Percentiles rank a stretch among this genome's conserved stretches.
Conservation (phyloP, 92 coral and sea anemone genomes). For the Nematostella vectensis region DNA sequence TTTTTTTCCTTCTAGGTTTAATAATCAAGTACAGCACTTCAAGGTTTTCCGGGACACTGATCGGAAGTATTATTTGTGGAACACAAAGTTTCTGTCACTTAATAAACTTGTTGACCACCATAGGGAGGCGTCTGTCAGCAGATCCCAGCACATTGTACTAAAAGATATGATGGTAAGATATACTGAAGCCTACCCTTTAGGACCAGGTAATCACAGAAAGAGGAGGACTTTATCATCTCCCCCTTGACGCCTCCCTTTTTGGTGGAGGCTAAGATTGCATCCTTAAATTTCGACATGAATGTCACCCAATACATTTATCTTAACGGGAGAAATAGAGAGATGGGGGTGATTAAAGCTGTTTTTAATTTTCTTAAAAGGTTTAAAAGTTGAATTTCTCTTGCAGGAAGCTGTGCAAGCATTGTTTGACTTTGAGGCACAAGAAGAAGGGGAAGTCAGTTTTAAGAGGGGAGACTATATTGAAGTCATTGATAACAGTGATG, state of each 20-base stretch:
- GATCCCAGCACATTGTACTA: slow-evolving; percentile 62
- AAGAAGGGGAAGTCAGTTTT: slow-evolving; percentile 84
- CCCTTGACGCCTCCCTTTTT: no score
- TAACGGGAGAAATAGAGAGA: no score
- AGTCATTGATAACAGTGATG: slow-evolving; percentile 67
- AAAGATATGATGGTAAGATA: slow-evolving; percentile 31
- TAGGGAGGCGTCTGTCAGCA: slow-evolving; percentile 76
- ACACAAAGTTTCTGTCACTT: slow-evolving; percentile 74
- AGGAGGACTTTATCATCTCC: no score
- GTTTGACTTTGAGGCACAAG: slow-evolving; percentile 68
- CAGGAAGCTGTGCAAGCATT: slow-evolving; percentile 41
- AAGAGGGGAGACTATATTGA: slow-evolving; percentile 62
- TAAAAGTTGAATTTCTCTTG: no score
- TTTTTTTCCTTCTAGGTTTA: no score
- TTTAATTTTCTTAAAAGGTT: no score
- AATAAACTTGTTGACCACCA: slow-evolving; percentile 76
- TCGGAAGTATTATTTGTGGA: slow-evolving; percentile 86
- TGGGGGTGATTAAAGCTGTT: no score
- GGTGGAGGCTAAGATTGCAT: no score
- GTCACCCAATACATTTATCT: no score
- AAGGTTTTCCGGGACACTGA: slow-evolving; percentile 95
- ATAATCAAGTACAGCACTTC: slow-evolving; percentile 70
- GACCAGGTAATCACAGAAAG: no score
- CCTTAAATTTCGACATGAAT: no score
- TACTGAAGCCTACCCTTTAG: no score